phyloP scores from a whole-genome alignment of 2,113 vertebrate species.

The Sula dactylatra region DNA sequence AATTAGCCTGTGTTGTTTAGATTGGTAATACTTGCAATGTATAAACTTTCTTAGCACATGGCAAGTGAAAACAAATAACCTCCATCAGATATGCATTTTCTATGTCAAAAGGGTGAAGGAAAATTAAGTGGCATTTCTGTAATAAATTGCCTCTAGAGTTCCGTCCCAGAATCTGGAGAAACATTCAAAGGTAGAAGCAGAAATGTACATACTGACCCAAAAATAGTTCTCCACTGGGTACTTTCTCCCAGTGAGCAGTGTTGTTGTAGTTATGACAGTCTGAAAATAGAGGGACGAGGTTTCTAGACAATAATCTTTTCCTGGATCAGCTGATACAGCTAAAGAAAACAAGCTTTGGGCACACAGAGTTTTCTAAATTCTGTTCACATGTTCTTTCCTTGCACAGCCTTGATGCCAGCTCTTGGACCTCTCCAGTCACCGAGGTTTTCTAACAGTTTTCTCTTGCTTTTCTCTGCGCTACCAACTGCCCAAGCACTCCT shows the following conservation, averaged over 20 bases:
- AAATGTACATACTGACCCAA: not conserved
- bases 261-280: not conserved
- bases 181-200: not conserved
- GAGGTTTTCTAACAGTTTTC: not conserved
- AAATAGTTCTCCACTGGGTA: not conserved
- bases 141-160: not conserved
- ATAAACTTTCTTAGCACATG: constrained; percentile 62
- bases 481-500: not conserved
- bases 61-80: constrained; percentile 72
- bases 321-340: not conserved
- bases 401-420: not conserved
- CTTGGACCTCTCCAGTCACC: not conserved
- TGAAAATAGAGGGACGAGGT: not conserved
- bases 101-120: constrained; percentile 15
- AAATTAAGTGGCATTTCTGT: constrained; percentile 31
- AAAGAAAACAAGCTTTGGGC: constrained; percentile 16
- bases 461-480: not conserved
- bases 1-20: constrained; percentile 69
- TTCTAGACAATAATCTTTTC: not conserved
- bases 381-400: not conserved
- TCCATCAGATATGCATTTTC: constrained; percentile 45
- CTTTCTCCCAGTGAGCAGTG: not conserved
- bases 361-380: not conserved
- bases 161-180: not conserved
- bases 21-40: constrained; percentile 60